Conservation (phyloP, 2,113 vertebrate genomes). For the Gallinago media region DNA sequence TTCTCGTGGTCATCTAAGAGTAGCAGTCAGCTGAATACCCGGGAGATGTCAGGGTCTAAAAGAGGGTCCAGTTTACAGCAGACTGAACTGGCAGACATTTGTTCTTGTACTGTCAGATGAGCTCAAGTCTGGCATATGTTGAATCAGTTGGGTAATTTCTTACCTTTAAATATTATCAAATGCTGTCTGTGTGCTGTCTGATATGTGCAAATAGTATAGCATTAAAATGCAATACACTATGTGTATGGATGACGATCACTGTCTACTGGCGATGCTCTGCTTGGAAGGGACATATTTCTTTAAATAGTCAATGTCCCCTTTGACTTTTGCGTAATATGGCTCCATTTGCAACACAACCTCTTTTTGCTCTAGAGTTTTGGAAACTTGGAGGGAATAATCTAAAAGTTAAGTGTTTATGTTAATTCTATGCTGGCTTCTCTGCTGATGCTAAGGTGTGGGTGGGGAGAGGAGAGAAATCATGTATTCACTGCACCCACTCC, state of each 20-base stretch:
- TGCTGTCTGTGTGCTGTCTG: neutral
- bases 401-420: conserved; percentile 58
- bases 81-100: neutral
- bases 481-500: conserved; percentile 64
- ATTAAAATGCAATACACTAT: neutral
- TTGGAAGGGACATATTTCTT: neutral
- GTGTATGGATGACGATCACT: neutral
- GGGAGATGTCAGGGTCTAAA: neutral
- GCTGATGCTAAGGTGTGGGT: conserved; percentile 55
- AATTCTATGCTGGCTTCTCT: conserved; percentile 43
- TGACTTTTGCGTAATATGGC: neutral
- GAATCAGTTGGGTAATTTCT: neutral
- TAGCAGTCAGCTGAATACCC: neutral
- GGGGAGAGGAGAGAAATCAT: conserved; percentile 65
- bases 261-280: neutral
- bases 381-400: conserved; percentile 39
- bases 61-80: neutral
- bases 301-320: neutral
- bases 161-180: neutral
- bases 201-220: neutral
- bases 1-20: neutral
- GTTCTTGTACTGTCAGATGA: neutral
- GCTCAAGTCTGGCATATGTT: neutral
- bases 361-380: conserved; percentile 37
- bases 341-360: neutral